Percentiles rank a stretch among this genome's conserved stretches.
Evolutionary conservation across 2,797 vertebrate species (phyloP).

Genomic region (Dermochelys coriacea): DNA sequence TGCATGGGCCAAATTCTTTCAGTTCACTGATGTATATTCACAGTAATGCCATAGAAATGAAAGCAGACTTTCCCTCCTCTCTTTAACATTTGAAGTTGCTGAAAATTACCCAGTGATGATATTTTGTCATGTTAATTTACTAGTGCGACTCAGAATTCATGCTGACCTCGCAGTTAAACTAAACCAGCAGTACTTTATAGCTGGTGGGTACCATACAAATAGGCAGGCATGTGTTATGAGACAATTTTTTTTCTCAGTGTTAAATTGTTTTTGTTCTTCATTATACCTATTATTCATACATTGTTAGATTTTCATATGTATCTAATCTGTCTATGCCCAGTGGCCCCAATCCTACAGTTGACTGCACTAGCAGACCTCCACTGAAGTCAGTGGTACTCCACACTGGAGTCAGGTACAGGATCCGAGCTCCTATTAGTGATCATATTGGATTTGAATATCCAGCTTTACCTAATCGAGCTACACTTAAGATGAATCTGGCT

Average conservation of each 20-base stretch:
- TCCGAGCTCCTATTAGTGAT: neutral
- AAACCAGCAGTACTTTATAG: neutral
- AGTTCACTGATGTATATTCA: neutral
- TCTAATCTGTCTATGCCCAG: neutral
- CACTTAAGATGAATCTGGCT: neutral
- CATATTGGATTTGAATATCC: rapidly evolving
- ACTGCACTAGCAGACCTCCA: too few species aligned
- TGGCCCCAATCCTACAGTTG: neutral
- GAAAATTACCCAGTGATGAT: neutral
- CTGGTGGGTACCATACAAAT: neutral
- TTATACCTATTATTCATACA: neutral
- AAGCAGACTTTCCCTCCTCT: neutral
- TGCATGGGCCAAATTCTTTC: neutral
- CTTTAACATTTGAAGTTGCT: neutral
- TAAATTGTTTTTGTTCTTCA: neutral
- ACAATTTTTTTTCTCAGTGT: neutral
- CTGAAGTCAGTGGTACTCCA: too few species aligned
- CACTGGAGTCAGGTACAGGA: rapidly evolving
- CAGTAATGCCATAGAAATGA: neutral
- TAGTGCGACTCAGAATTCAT: neutral
- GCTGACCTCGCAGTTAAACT: neutral
- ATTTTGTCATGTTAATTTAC: neutral
- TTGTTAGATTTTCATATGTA: neutral
- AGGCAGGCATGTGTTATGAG: neutral
- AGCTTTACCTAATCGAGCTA: neutral